These are phyloP conservation scores for Catostomus latipinnis DNA, from an alignment of 2,797 vertebrate genomes.

Conservation along the genomic window DNA sequence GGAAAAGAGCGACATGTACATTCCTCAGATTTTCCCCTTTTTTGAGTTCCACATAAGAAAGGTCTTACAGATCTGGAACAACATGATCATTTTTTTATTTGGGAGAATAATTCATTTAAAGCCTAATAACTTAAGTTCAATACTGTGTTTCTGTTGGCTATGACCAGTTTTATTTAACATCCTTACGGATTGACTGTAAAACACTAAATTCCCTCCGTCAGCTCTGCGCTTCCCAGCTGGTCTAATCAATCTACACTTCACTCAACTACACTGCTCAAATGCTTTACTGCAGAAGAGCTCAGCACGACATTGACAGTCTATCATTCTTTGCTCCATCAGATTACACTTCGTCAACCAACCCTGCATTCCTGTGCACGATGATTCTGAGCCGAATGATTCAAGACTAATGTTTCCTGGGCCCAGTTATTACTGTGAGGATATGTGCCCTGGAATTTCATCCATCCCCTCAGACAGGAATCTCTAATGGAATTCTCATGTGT, in stretches of 20 bases:
- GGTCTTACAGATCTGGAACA: too few relatives aligned
- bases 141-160: neutral
- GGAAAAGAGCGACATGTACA: too few relatives aligned
- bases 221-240: constrained; percentile 40
- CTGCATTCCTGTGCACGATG: constrained; percentile 5
- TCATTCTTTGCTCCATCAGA: constrained; percentile 38
- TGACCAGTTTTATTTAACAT: constrained; percentile 44
- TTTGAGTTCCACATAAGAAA: too few relatives aligned
- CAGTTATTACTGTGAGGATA: constrained; percentile 39
- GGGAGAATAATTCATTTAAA: neutral
- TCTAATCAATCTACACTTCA: constrained; percentile 35
- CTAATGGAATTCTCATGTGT: constrained; percentile 30
- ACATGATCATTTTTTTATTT: too few relatives aligned
- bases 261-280: constrained; percentile 7
- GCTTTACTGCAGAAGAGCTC: constrained; percentile 9
- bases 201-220: constrained; percentile 26
- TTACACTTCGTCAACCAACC: constrained; percentile 32
- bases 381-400: constrained; percentile 28
- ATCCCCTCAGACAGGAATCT: constrained; percentile 24
- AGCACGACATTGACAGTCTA: constrained; percentile 42
- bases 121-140: neutral
- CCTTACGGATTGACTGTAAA: constrained; percentile 35
- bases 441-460: constrained; percentile 21
- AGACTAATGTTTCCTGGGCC: constrained; percentile 38
- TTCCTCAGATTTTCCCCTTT: too few relatives aligned